Evolutionary conservation across 2,888 invertebrate species (phyloP), one percentile per base, ranked within the genome.

Genomic region (Plebejus argus): DNA sequence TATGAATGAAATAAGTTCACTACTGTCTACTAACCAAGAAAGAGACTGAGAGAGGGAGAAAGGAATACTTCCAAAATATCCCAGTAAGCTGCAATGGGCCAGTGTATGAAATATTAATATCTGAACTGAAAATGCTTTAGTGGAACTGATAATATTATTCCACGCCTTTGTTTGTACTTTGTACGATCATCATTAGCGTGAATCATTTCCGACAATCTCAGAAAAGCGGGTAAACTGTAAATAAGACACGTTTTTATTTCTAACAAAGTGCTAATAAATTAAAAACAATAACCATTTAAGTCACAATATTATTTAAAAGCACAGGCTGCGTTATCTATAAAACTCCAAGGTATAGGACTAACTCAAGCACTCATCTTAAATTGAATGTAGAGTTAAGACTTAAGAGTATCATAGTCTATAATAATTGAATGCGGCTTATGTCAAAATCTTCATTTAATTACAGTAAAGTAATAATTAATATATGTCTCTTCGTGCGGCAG

Each of bases 141-240:
- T 71, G 28, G 0, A 15, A 53, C 15, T 53, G 18, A 15, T 4
- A 39, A 3, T 20, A 39, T 7, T 72, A 45, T 71, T 39, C 1
- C 15, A 72, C 49, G 49, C 49, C 71, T 72, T 72, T 72, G 72
- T 61, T 61, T n/a, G n/a, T n/a, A n/a, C n/a, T n/a, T 72, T 71
- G 1, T n/a, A 23, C 23, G 15, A 45, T 45, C 12, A 20, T 23
- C 49, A 45, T 72, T 39, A 23, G 72, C 39, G 10, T 72, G 72
- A 72, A 23, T 72, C 72, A 72, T 66, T 76, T 66, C 23, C 61
- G 56, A 35, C 58, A 20, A 61, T 61, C 23, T 61, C 61, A 23
- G 61, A 12, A 23, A 20, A 61, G 58, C 8, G 2, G 18, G n/a
- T 56, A 3, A 18, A 18, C 3, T 8, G 20, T 61, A 23, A 23